phyloP scores from a whole-genome alignment of 2,797 vertebrate genomes.

The Chelon auratus region DNA sequence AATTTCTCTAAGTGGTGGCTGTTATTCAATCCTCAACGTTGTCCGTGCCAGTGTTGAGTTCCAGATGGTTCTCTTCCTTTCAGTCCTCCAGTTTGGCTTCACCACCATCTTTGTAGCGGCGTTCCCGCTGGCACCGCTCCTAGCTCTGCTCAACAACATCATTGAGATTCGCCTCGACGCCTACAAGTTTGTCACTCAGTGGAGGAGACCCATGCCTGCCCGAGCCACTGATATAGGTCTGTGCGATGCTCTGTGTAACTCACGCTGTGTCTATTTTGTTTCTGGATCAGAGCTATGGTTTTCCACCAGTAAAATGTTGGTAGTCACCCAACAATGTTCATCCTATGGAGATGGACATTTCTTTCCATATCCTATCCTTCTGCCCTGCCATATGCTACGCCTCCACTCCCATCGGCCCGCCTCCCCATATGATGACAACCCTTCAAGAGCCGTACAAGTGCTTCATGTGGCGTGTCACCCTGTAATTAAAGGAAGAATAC shows the following conservation, averaged over 20 bases:
- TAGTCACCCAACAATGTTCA: slow-evolving; percentile 24
- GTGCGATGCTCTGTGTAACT: slow-evolving; percentile 33
- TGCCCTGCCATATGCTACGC: slow-evolving; percentile 54
- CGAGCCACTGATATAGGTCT: slow-evolving; percentile 98
- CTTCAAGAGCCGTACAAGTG: slow-evolving; percentile 28
- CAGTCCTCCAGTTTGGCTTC: slow-evolving; percentile 98
- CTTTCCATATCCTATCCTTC: slow-evolving; percentile 42
- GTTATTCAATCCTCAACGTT: not conserved
- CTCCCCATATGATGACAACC: slow-evolving; percentile 36
- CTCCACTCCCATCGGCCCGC: slow-evolving; percentile 24
- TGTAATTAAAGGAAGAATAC: slow-evolving; percentile 53
- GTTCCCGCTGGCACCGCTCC: slow-evolving; percentile 95
- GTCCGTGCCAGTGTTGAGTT: slow-evolving; percentile 23
- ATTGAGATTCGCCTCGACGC: slow-evolving; percentile 98
- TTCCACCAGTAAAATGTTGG: slow-evolving; percentile 21
- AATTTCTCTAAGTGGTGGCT: slow-evolving; percentile 5
- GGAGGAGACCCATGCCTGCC: slow-evolving; percentile 97
- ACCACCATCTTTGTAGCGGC: slow-evolving; percentile 99
- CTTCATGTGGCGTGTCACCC: slow-evolving; percentile 36
- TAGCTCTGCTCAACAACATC: slow-evolving; percentile 99
- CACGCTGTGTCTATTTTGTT: slow-evolving; percentile 19
- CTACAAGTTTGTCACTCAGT: slow-evolving; percentile 99
- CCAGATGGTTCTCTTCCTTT: slow-evolving; percentile 31
- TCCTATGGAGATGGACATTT: slow-evolving; percentile 39
- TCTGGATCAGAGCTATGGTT: slow-evolving; percentile 32